phyloP scores from a whole-genome alignment of 2,113 vertebrate species.

The Grantiella picta region DNA sequence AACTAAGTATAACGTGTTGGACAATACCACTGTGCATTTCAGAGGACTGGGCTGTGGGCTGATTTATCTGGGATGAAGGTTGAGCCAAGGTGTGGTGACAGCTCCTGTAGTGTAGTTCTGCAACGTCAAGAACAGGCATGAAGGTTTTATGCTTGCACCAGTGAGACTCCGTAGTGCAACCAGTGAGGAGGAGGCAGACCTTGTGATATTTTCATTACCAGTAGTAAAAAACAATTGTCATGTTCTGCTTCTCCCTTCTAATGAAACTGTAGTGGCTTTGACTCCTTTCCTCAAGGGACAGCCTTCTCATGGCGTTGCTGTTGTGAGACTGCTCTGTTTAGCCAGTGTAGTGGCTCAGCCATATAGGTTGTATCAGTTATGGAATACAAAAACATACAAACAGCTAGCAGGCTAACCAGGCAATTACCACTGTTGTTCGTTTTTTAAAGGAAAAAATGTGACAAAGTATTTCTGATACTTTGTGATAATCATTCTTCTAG shows the following conservation, averaged over 20 bases:
- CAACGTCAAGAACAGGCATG: neutral
- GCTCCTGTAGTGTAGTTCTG: neutral
- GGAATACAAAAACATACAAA: neutral
- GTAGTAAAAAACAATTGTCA: neutral
- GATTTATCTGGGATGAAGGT: neutral
- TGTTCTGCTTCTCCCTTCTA: neutral
- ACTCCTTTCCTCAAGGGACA: neutral
- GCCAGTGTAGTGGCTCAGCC: neutral
- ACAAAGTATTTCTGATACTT: neutral
- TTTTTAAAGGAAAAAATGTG: neutral
- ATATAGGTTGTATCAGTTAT: fast-evolving
- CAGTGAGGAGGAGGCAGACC: neutral
- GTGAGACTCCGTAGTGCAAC: no score
- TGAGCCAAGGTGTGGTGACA: fast-evolving
- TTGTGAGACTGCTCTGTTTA: neutral
- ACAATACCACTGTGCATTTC: fast-evolving
- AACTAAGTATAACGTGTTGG: fast-evolving
- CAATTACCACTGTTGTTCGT: neutral
- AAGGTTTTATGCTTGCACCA: neutral
- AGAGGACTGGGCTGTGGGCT: neutral
- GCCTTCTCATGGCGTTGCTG: neutral
- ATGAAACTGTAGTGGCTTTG: neutral
- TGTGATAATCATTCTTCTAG: neutral
- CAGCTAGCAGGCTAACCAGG: neutral
- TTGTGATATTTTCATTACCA: neutral